Evolutionary conservation across 35 echinoderm and acorn worm species (phyloP), one percentile per base, ranked within the genome.

Genomic region (Acanthaster planci): DNA sequence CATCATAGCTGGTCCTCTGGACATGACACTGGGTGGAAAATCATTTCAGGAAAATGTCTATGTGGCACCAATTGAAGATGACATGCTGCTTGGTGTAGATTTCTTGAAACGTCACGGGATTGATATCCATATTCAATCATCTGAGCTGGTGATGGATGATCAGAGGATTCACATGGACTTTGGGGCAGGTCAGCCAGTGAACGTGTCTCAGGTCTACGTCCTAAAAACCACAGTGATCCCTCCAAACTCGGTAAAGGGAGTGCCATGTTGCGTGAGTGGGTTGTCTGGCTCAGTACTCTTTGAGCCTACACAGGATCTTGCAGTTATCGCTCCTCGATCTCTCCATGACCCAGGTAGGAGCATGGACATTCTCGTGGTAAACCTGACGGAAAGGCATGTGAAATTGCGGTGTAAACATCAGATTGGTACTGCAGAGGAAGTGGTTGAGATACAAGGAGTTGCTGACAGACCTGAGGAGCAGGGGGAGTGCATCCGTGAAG

Each of bases 11-110:
- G 89, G 89, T 1, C 89, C 83, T 0, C 35, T 91, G 79, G 22
- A 79, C 78, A 16, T 55, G 14, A 60, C 4, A 32, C 21, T 86
- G 32, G 89, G 89, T 0, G 35, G 38, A 8, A 27, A 86, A 22
- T n/a, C 26, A 12, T 86, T 60, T 31, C 6, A 87, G 7, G 84
- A 80, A 57, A 38, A 57, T 21, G 57, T 91, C 2, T 86, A 86
- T 75, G 89, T 91, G 36, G 89, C 89, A 35, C 89, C 84, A 8
- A 91, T 91, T 30, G 77, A 37, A 27, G 84, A 91, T 30, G 77
- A 86, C 34, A 91, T 91, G 89, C 39, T 91, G 29, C 23, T 91
- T 22, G 89, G 89, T 80, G 26, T 79, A 4, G 83, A 86, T 56
- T 77, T 91, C 39, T 83, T 91, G 19, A 6, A 31, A 26, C 60